Base-by-base conservation (phyloP, 2,888 invertebrate genomes). In the Helleia helle region DNA sequence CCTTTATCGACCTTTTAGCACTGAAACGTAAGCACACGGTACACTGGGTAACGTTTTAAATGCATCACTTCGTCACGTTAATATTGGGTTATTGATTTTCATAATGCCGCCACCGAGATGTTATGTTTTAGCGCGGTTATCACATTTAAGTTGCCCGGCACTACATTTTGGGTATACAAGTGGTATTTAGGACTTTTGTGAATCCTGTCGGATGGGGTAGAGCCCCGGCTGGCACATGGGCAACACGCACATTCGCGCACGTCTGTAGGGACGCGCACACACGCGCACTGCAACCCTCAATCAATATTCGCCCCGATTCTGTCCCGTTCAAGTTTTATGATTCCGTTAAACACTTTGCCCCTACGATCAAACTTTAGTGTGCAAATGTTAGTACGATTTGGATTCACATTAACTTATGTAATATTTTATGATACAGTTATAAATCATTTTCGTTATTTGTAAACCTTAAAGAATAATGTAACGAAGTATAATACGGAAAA, bases 11-110 rank as follows among this genome's bases (percentile, higher is more conserved):
- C 49, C 59, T 62, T 61, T 59, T 58, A 61, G 53, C 76, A 73
- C 83, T 81, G 81, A 67, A 79, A 80, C 62, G 64, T 58, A 73
- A 79, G 71, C 62, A 70, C 71, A 77, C 74, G 65, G 65, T 67
- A 65, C 62, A 56, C 55, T 52, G 55, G n/a, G n/a, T 42, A 49
- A 48, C 56, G 59, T 56, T 59, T 26, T 42, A 48, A 31, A 44
- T 52, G 46, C 54, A 51, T 36, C 25, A 52, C 37, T 68, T 65
- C 62, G 68, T 66, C 59, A 61, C 59, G 56, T 59, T 61, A 58
- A 53, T 62, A 67, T 64, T 56, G 66, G 57, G 65, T 67, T 76
- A 81, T 83, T 67, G 81, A 81, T 83, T 77, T 80, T 79, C 58
- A 56, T n/a, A n/a, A n/a, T 57, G 53, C 50, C 49, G 59, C 53